phyloP scores from a whole-genome alignment of 1,140 invertebrate species.

The Aphaenogaster ashmeadi region DNA sequence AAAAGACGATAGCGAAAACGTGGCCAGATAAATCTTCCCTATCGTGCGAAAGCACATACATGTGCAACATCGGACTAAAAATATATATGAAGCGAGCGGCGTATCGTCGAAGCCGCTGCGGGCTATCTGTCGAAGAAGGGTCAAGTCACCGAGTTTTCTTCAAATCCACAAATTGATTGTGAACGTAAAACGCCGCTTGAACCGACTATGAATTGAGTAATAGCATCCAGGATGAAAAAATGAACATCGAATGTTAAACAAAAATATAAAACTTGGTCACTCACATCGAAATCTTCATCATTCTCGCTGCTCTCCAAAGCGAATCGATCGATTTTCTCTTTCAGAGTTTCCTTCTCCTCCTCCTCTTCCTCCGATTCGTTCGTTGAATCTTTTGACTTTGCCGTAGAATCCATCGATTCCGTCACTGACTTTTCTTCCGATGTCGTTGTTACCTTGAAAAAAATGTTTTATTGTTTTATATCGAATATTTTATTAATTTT shows the following conservation, averaged over 20 bases:
- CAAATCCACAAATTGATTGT: conserved; percentile 18
- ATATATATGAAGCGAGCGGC: conserved; percentile 30
- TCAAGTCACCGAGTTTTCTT: conserved; percentile 28
- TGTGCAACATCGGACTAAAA: neutral
- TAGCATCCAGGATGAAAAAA: neutral
- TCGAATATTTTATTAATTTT: neutral
- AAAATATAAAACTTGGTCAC: conserved; percentile 44
- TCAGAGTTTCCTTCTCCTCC: conserved; percentile 65
- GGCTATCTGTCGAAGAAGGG: conserved; percentile 26
- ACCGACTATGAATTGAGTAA: neutral
- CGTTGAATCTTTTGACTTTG: neutral
- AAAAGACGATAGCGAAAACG: conserved; percentile 27
- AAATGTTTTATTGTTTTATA: conserved; percentile 5
- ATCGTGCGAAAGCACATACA: conserved; percentile 12
- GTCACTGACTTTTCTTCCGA: conserved; percentile 71
- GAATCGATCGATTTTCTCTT: conserved; percentile 73
- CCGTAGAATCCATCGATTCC: conserved; percentile 59
- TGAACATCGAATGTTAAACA: neutral
- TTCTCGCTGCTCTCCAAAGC: conserved; percentile 68
- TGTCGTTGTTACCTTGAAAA: conserved; percentile 33
- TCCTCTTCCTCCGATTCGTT: conserved; percentile 28
- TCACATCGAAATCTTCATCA: conserved; percentile 79
- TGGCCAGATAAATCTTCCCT: conserved; percentile 29
- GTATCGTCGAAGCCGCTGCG: neutral
- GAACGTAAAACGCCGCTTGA: neutral